These are phyloP conservation scores for Sphinx pinastri DNA, from an alignment of 2,888 invertebrate genomes.

Conservation along the genomic window DNA sequence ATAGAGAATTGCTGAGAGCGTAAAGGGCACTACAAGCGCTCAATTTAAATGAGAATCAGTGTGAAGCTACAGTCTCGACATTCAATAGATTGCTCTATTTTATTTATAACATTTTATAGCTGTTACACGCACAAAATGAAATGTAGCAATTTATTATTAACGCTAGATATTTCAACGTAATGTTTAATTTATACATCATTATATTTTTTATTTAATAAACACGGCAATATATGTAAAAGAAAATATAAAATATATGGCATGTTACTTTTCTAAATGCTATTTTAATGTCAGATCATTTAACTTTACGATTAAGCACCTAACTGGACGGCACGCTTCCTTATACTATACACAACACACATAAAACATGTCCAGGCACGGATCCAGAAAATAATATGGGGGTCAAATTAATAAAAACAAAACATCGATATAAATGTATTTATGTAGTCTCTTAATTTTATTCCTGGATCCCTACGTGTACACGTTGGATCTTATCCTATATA, in stretches of 20 bases:
- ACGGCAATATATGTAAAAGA: conserved; percentile 65
- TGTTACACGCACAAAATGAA: conserved; percentile 63
- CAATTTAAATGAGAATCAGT: conserved; percentile 23
- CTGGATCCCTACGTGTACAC: background rate
- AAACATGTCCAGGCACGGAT: conserved; percentile 4
- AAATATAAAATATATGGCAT: conserved; percentile 81
- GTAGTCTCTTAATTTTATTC: background rate
- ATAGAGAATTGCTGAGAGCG: conserved; percentile 2
- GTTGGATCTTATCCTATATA: background rate
- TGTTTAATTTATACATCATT: conserved; percentile 47
- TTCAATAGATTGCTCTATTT: conserved; percentile 41
- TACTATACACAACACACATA: conserved; percentile 7
- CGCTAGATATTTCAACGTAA: conserved; percentile 33
- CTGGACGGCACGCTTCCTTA: conserved; percentile 12
- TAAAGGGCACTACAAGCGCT: conserved; percentile 17
- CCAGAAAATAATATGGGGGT: background rate
- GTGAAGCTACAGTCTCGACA: conserved; percentile 23
- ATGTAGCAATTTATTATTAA: conserved; percentile 65
- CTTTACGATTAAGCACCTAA: conserved; percentile 27
- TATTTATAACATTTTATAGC: conserved; percentile 42
- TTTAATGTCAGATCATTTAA: conserved; percentile 47
- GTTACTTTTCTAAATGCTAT: conserved; percentile 75
- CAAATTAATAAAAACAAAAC: background rate
- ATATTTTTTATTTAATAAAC: conserved; percentile 63
- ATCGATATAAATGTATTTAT: background rate